Percentiles rank a stretch among this genome's conserved stretches.
Evolutionary conservation across 2,797 vertebrate genomes (phyloP).

Genomic region (Lateolabrax maculatus): DNA sequence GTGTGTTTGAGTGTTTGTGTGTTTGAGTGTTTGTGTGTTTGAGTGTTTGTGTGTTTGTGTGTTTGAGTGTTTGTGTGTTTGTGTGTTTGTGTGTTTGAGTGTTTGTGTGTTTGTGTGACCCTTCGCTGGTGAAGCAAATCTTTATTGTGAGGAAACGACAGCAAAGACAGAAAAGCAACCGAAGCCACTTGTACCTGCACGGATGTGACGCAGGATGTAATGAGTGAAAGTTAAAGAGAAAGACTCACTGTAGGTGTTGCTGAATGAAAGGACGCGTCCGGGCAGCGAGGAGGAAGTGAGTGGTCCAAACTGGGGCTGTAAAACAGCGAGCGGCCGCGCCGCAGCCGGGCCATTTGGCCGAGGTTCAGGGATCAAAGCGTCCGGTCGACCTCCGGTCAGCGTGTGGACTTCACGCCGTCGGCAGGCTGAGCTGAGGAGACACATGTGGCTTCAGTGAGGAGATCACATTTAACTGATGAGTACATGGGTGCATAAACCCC

Average conservation of each 20-base stretch:
- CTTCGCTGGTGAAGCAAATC: no score
- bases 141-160: no score
- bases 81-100: no score
- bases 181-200: neutral
- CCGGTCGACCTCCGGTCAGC: neutral
- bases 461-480: neutral
- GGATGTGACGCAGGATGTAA: neutral
- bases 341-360: conserved; percentile 67
- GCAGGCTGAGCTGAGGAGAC: conserved; percentile 4
- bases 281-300: conserved; percentile 50
- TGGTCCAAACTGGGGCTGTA: conserved; percentile 59
- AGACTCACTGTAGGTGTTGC: conserved; percentile 10
- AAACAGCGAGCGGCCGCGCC: conserved; percentile 65
- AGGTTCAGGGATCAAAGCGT: conserved; percentile 69
- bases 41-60: no score
- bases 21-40: no score
- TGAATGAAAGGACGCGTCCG: neutral
- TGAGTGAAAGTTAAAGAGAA: no score
- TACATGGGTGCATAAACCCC: no score
- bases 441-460: neutral
- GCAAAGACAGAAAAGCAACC: no score
- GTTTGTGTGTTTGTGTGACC: no score
- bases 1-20: no score
- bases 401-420: neutral
- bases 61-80: no score